phyloP scores from a whole-genome alignment of 2,888 invertebrate genomes.

The Lomographa bimaculata region DNA sequence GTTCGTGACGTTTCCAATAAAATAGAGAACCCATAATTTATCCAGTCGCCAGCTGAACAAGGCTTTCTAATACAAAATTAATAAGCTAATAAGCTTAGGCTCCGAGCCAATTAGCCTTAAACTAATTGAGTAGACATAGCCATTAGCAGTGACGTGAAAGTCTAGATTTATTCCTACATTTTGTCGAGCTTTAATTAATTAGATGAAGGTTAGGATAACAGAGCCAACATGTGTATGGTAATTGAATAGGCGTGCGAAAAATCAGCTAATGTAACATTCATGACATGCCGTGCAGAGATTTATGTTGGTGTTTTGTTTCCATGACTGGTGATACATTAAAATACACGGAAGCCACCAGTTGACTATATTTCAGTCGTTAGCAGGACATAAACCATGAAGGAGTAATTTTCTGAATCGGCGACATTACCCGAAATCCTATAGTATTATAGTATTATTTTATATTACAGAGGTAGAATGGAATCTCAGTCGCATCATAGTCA shows the following conservation, averaged over 20 bases:
- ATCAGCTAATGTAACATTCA: not conserved
- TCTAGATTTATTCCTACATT: conserved; percentile 16
- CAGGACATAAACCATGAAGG: no score
- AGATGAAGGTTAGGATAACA: conserved; percentile 6
- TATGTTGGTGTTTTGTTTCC: no score
- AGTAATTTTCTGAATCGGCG: no score
- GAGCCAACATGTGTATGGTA: not conserved
- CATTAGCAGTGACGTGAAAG: conserved; percentile 28
- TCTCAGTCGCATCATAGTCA: no score
- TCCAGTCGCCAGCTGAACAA: conserved; percentile 9
- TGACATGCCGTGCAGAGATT: no score
- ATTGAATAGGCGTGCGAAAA: conserved; percentile 10
- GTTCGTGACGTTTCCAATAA: conserved; percentile 16
- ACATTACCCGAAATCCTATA: no score
- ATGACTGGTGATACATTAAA: no score
- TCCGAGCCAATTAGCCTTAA: conserved; percentile 28
- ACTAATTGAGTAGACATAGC: conserved; percentile 25
- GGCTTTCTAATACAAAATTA: conserved; percentile 25
- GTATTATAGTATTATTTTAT: no score
- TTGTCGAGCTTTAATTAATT: conserved; percentile 16
- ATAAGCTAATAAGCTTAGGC: conserved; percentile 25
- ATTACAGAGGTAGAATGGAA: no score
- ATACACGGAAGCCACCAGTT: no score
- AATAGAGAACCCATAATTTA: conserved; percentile 15
- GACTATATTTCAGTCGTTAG: no score